phyloP scores from a whole-genome alignment of 2,888 invertebrate species.

The Notodonta ziczac region DNA sequence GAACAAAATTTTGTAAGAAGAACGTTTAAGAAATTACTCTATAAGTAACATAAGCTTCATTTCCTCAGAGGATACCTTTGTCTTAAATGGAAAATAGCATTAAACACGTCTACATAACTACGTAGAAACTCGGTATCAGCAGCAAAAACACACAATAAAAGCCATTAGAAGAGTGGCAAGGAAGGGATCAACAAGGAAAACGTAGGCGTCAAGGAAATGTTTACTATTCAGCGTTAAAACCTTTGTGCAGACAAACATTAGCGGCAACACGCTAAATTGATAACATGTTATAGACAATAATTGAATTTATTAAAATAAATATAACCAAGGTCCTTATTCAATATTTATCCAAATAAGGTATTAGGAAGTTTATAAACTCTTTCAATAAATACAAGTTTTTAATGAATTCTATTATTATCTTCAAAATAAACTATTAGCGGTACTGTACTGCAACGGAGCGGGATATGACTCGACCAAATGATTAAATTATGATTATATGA shows the following conservation, averaged over 20 bases:
- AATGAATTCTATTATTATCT: too few species aligned
- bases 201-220: slow-evolving; percentile 8
- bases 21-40: too few species aligned
- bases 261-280: slow-evolving; percentile 2
- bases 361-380: too few species aligned
- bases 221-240: slow-evolving; percentile 32
- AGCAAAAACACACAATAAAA: not conserved
- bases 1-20: too few species aligned
- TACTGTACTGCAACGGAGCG: too few species aligned
- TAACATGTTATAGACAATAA: slow-evolving; percentile 2
- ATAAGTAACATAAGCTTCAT: too few species aligned
- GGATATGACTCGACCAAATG: too few species aligned
- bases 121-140: not conserved
- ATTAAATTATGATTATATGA: too few species aligned
- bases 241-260: slow-evolving; percentile 11
- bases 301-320: not conserved
- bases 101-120: not conserved
- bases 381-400: too few species aligned
- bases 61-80: too few species aligned
- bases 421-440: too few species aligned
- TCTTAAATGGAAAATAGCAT: not conserved
- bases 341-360: not conserved
- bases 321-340: slow-evolving; percentile 22
- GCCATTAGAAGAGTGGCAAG: not conserved
- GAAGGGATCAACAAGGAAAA: slow-evolving; percentile 1